A percentile compares a stretch with the other conserved stretches of the same genome.
Conservation (phyloP, 2,797 vertebrate species). For the Acanthornis magna region DNA sequence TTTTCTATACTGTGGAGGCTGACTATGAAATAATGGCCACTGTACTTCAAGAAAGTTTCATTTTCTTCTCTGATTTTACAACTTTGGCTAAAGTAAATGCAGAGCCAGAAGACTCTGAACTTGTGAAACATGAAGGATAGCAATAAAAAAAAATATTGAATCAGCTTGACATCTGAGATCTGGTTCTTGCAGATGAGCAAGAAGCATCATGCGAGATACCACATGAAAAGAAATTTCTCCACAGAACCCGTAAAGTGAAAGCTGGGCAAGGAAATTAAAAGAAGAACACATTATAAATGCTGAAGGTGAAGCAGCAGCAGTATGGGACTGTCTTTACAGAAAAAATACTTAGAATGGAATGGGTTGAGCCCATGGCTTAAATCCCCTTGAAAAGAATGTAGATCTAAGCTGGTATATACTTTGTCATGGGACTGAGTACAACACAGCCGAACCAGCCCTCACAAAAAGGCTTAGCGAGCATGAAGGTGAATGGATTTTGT, state of each 20-base stretch:
- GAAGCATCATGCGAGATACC: neutral
- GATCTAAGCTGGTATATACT: neutral
- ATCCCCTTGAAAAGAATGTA: neutral
- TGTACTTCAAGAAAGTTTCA: neutral
- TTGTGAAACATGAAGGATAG: neutral
- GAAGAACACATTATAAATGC: neutral
- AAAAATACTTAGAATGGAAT: neutral
- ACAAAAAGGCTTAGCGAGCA: neutral
- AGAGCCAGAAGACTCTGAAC: neutral
- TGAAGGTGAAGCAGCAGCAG: neutral
- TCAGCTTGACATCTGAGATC: neutral
- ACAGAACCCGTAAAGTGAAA: neutral
- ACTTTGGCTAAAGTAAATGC: no score
- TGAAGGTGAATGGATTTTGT: fast-evolving
- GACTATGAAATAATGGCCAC: neutral
- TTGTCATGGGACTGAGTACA: neutral
- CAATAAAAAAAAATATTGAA: neutral
- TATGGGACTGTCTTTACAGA: neutral
- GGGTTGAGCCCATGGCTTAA: neutral
- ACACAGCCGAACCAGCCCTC: neutral
- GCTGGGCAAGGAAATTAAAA: neutral
- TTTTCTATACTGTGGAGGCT: neutral
- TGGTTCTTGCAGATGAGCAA: neutral
- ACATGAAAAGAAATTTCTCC: neutral
- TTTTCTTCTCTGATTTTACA: neutral